Conservation (phyloP, 2,113 vertebrate species). For the Ophthalmolycus amberensis region DNA sequence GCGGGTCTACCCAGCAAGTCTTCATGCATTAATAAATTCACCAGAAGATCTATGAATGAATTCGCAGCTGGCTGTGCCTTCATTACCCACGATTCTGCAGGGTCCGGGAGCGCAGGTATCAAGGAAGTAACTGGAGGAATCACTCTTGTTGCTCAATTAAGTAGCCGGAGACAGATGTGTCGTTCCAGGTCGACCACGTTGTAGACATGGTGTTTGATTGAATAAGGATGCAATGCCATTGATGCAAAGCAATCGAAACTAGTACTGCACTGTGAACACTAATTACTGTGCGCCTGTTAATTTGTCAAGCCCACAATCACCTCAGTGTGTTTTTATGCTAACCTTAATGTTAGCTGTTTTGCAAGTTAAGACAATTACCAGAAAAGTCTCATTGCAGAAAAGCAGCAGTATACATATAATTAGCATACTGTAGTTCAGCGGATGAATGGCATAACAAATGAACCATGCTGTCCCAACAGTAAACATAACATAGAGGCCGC, state of each 20-base stretch:
- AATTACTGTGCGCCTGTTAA: not conserved
- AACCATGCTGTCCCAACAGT: not conserved
- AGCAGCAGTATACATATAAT: not conserved
- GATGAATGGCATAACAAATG: not conserved
- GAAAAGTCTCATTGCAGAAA: not conserved
- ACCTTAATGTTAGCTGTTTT: not conserved
- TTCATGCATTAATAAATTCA: conserved; percentile 80
- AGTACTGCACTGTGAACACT: not conserved
- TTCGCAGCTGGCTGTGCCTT: conserved; percentile 66
- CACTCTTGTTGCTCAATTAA: conserved; percentile 35
- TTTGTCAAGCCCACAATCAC: not conserved
- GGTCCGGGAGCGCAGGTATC: conserved; percentile 35
- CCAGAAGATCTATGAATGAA: conserved; percentile 79
- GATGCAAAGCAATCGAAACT: not conserved
- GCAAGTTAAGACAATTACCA: not conserved
- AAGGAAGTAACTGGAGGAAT: conserved; percentile 33
- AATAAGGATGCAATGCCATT: not conserved
- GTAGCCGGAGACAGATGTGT: conserved; percentile 3
- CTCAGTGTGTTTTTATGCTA: not conserved
- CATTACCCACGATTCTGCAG: conserved; percentile 60
- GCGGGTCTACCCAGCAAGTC: conserved; percentile 66
- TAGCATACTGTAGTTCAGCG: not conserved
- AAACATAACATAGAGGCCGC: not conserved
- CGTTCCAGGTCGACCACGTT: not conserved
- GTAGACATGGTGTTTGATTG: not conserved